These are phyloP conservation scores for Bos javanicus DNA, from an alignment of 2,113 vertebrate species.

Conservation along the genomic window DNA sequence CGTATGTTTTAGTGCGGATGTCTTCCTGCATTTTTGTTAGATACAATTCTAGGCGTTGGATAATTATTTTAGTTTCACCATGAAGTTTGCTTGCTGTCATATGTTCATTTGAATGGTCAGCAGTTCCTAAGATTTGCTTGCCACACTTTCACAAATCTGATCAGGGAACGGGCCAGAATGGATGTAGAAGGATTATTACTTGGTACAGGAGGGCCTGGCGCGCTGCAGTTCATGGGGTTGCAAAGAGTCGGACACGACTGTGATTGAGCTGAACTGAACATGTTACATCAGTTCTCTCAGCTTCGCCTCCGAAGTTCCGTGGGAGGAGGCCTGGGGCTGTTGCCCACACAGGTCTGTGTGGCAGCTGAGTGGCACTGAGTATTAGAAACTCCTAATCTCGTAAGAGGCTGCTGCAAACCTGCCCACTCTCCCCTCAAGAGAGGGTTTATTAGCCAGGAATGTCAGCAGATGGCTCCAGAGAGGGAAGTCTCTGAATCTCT, in stretches of 20 bases:
- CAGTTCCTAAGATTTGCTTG: neutral
- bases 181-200: neutral
- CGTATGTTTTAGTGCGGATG: neutral
- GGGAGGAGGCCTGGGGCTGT: neutral
- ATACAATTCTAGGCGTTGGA: neutral
- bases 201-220: neutral
- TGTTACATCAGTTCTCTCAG: neutral
- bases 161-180: neutral
- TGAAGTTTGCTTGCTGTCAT: neutral
- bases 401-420: neutral
- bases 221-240: neutral
- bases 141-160: neutral
- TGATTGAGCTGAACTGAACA: neutral
- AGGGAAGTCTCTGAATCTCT: neutral
- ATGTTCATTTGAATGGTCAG: neutral
- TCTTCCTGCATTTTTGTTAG: neutral
- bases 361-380: neutral
- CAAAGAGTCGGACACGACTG: neutral
- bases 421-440: neutral
- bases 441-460: neutral
- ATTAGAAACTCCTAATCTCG: neutral
- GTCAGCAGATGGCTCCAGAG: neutral
- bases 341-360: neutral
- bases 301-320: fast-evolving
- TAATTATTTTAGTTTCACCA: neutral